Conservation (phyloP, 2,888 invertebrate genomes). For the Homarus gammarus region DNA sequence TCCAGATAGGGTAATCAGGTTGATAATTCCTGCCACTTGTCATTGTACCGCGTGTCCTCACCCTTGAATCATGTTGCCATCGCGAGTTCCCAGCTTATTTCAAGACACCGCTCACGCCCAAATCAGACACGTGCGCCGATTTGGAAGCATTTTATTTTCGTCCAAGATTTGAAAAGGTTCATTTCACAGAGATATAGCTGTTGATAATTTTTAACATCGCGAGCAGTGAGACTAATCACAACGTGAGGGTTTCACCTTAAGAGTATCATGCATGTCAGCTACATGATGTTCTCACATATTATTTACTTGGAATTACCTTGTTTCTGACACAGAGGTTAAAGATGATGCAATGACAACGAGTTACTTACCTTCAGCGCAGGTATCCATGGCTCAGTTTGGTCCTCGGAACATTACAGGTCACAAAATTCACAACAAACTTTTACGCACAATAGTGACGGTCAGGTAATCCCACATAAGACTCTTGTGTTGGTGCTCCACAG, state of each 20-base stretch:
- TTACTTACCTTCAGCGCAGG: conserved; percentile 63
- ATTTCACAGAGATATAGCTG: too few species aligned
- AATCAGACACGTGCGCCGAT: conserved; percentile 1
- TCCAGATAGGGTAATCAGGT: conserved; percentile 7
- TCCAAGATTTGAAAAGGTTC: neutral
- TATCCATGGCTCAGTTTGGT: conserved; percentile 53
- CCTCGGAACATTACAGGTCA: conserved; percentile 49
- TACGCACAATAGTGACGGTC: conserved; percentile 22
- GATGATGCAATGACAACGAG: neutral
- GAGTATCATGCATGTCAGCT: too few species aligned
- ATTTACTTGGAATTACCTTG: too few species aligned
- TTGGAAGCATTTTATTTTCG: neutral
- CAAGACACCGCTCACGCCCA: neutral
- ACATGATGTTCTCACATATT: too few species aligned
- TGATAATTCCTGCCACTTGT: conserved; percentile 22
- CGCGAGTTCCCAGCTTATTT: neutral
- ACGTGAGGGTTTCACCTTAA: too few species aligned
- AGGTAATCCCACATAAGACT: neutral
- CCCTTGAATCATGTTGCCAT: conserved; percentile 21
- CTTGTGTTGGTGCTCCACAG: neutral
- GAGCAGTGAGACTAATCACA: neutral
- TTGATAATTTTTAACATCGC: too few species aligned
- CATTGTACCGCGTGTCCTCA: conserved; percentile 32
- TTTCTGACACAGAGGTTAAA: too few species aligned
- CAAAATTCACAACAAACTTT: conserved; percentile 16